Base-by-base conservation (phyloP, 2,888 invertebrate genomes). In the Uloborus plumipes region DNA sequence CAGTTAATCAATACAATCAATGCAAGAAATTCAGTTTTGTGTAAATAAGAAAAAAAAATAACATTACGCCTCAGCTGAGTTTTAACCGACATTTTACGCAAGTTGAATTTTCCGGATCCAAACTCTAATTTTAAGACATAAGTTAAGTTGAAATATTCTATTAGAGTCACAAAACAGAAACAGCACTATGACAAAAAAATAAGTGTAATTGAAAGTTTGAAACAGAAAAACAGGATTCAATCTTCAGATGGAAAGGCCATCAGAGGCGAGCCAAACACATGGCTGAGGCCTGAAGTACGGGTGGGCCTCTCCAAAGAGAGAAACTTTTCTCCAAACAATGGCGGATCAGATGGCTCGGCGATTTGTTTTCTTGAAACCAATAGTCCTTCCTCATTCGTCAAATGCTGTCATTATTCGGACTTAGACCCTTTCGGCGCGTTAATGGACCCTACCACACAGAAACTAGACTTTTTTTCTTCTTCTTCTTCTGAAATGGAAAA, bases 311-410 rank as follows among this genome's bases (percentile, higher is more conserved):
- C 26, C 16, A 18, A 20, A 58, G 59, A 62, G 61, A 7, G 59
- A 73, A 79, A 67, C 61, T 72, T 67, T 62, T 64, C n/a, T 66
- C 66, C 69, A 73, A 80, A 80, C 80, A 80, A 80, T 80, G 69
- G 62, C 16, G 64, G 74, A 80, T 80, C 74, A 64, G 69, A 74
- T 80, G 80, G 80, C 74, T n/a, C 9, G 7, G 62, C 80, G 62
- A 80, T 80, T 80, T 80, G 80, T 80, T 80, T 69, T 58, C 64
- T 47, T 50, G 80, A 74, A 80, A 55, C 80, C 74, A 80, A 80
- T 80, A 80, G 64, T 31, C 64, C 62, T 58, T 80, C 70, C 64
- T 74, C 74, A 74, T 80, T 74, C 80, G 80, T 80, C 80, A 80
- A 74, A 69, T 70, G 69, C 69, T 80, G 80, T 80, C 80, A 74